Evolutionary conservation across 2,888 invertebrate genomes (phyloP), one percentile per base, ranked within the genome.

Genomic region (Myopa tessellatipennis): DNA sequence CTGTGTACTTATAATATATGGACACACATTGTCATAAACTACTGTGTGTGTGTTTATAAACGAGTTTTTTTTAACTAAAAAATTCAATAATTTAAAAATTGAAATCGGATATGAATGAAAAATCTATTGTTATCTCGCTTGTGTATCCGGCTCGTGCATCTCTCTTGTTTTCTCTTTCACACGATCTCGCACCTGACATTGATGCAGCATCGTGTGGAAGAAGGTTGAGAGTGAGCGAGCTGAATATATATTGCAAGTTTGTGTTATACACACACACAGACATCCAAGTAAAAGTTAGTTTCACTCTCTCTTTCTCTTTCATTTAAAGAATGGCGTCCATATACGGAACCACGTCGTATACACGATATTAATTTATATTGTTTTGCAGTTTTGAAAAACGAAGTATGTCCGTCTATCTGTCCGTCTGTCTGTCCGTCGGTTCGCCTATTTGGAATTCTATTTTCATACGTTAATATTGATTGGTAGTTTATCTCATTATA

Each of bases 21-120:
- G 4, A 55, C 55, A 55, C 55, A 55, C 55, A 50, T 14, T 10
- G 10, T 2, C 3, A 50, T 1, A 8, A 8, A 50, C 1, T 3
- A 14, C 50, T 14, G 1, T 14, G 50, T 50, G 50, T 50, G 50
- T 50, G 50, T 50, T 6, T 50, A 26, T 26, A 26, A 26, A 26
- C 26, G 3, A 45, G 6, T 45, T 45, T 45, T 45, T 45, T 45
- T 10, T 45, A 8, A 45, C 10, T 16, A 55, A 6, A 16, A 16
- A 55, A 55, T 55, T 50, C 50, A n/a, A 55, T 55, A 6, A 45
- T 45, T 45, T 45, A 6, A 45, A 45, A 45, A 45, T 45, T 45
- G 75, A 69, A 75, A 75, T 75, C 34, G 68, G 75, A 75, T 75
- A 75, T 75, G 74, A 67, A 67, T 38, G 14, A 61, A 4, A 45